Evolutionary conservation across 2,888 invertebrate genomes (phyloP).

Genomic region (Formica aserva): DNA sequence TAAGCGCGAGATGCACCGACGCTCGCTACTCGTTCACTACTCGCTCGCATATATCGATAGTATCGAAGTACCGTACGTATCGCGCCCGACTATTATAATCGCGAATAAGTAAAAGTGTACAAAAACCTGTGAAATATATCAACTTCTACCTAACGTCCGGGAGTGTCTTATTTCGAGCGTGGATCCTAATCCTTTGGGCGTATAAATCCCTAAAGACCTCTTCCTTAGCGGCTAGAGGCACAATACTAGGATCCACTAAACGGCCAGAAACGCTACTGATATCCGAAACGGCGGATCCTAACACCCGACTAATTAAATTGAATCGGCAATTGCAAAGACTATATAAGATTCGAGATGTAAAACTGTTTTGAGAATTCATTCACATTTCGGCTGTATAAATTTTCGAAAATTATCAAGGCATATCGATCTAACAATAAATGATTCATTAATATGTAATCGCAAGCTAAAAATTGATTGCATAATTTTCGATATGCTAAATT

Average conservation of each 20-base stretch:
- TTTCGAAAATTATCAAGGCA: not conserved
- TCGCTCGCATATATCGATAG: no score
- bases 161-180: no score
- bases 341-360: not conserved
- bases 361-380: not conserved
- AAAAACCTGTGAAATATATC: no score
- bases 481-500: not conserved
- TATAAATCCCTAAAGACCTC: no score
- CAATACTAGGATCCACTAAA: conserved; percentile 18
- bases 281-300: not conserved
- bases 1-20: no score
- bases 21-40: no score
- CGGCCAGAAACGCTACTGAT: conserved; percentile 5
- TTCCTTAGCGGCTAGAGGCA: no score
- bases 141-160: no score
- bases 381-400: not conserved
- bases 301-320: conserved; percentile 31
- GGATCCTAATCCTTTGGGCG: no score
- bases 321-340: not conserved
- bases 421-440: not conserved
- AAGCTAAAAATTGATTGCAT: not conserved
- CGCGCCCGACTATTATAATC: no score
- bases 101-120: no score
- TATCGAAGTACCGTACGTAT: no score
- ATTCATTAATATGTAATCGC: not conserved